Evolutionary conservation across 2,113 vertebrate genomes (phyloP), one percentile per base, ranked within the genome.

Genomic region (Struthio camelus): DNA sequence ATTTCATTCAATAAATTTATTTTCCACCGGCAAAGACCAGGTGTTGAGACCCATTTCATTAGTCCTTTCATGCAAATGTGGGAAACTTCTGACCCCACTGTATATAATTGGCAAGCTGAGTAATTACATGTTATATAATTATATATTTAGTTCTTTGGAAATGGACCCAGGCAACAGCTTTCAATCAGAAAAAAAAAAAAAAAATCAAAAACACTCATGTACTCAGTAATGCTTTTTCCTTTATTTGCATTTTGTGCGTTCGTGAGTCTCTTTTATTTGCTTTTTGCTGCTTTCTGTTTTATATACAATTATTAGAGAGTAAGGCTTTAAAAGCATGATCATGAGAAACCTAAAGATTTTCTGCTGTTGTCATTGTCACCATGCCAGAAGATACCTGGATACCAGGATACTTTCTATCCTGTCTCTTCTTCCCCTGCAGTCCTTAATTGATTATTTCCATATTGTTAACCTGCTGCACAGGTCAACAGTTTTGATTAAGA

Each of bases 41-140:
- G 95, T 86, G 88, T 46, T 94, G 69, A 95, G 51, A 80, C n/a
- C 40, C 87, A 96, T 97, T 97, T 97, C 90, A 95, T 93, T 96
- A 90, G 25, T 76, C 48, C 34, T 96, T 95, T 96, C 54, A 85
- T 85, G 86, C 32, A 94, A 46, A 97, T 95, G 85, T 36, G 32
- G 50, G 90, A 75, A 94, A 70, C 53, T 95, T 89, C 50, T 85
- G 78, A 86, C 89, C 80, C 66, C 77, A 30, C 23, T 92, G 46
- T 77, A 93, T 82, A 80, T 91, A 97, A 96, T 72, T 91, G 58
- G 42, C 77, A 96, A 92, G 48, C 88, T 95, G 90, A 91, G 65
- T 96, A 97, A 97, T 97, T 96, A 32, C 30, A 91, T 81, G 70
- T 77, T 97, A 83, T 94, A 75, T 94, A 96, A 98, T 97, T 72